Base-by-base conservation (phyloP, 2,113 vertebrate species). In the Cololabis saira region DNA sequence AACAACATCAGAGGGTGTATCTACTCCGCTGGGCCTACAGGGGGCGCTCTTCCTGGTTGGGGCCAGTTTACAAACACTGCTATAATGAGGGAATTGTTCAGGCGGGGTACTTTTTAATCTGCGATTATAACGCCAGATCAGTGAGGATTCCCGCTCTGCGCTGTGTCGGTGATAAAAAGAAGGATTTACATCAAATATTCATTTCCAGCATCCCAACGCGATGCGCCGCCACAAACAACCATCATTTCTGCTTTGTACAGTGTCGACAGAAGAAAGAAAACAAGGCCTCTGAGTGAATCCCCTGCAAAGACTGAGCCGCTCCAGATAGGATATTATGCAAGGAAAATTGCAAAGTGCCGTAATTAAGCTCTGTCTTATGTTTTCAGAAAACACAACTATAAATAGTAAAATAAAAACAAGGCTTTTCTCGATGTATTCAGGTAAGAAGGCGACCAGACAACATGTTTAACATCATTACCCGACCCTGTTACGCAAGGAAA, bases 171-270 rank as follows among this genome's bases (percentile, higher is more conserved):
- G 88, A 89, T 87, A 89, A 88, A 91, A 53, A 82, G 76, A 67
- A 84, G 86, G 83, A 88, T 89, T 90, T 89, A 78, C 84, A 93
- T 93, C 80, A 94, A 92, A 91, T 90, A 93, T 92, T 93, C 87
- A 92, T 88, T 71, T 86, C 69, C 74, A 73, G 59, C 52, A 51
- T 77, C 85, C 85, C 83, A 78, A 81, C 82, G 84, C 86, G 87
- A 90, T 79, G 78, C 71, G 58, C 63, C 65, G 70, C 71, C 84
- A 73, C 66, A 89, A 74, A 80, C 82, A 76, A 82, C 56, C 59
- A 61, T 73, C 62, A 80, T 76, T 65, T 87, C 84, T 82, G 61
- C 76, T 72, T 68, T 72, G 48, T 54, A 80, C 54, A 58, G 60
- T 80, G 62, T 64, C 77, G 62, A 83, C 65, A 78, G 77, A 78